Conservation (phyloP, 2,113 vertebrate species). For the Ascaphus truei region DNA sequence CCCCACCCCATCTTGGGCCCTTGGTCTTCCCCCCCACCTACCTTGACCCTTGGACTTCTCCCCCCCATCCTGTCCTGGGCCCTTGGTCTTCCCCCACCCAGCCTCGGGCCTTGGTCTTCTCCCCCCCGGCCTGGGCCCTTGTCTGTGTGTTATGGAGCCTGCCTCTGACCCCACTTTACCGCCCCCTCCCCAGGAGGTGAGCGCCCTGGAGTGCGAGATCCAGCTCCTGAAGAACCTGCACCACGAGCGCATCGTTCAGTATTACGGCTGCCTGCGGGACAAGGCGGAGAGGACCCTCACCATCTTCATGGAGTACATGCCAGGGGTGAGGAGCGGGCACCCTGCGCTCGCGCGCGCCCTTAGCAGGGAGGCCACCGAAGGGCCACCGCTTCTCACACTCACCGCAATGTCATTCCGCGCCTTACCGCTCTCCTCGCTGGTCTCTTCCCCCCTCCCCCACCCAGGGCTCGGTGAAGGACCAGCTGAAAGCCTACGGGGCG, state of each 20-base stretch:
- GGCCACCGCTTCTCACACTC: background rate
- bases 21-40: too few relatives aligned
- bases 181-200: conserved; percentile 83
- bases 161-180: background rate
- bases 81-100: too few relatives aligned
- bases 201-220: conserved; percentile 96
- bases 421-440: too few relatives aligned
- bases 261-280: conserved; percentile 94
- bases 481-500: conserved; percentile 92
- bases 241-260: conserved; percentile 95
- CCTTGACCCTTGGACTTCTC: too few relatives aligned
- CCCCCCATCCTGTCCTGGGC: too few relatives aligned
- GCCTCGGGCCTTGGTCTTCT: too few relatives aligned
- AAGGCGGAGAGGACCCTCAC: conserved; percentile 88
- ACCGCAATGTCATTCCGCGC: background rate
- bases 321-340: conserved; percentile 73
- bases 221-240: conserved; percentile 95
- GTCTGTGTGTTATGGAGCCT: too few relatives aligned
- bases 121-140: background rate
- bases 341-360: background rate
- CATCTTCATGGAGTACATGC: conserved; percentile 99
- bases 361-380: background rate
- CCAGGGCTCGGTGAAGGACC: conserved; percentile 98
- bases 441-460: conserved; percentile 30
- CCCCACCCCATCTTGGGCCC: too few relatives aligned